A percentile compares a stretch with the other conserved stretches of the same genome.
These are phyloP conservation scores for Argentina silus DNA, from an alignment of 2,797 vertebrate species.

Conservation along the genomic window DNA sequence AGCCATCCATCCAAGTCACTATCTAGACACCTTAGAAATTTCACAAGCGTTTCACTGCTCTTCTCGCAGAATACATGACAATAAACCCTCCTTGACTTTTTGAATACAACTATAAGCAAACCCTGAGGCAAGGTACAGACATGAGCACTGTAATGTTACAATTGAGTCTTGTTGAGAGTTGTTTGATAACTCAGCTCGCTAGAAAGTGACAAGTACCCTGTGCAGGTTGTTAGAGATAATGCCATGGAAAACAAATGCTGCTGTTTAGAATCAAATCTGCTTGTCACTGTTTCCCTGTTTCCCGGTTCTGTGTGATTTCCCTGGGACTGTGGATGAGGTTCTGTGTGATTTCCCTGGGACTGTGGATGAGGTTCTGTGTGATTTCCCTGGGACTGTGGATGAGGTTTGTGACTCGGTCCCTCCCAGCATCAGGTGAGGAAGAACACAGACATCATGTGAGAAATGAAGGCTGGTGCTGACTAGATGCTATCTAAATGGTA, in stretches of 20 bases:
- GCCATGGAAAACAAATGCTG: neutral
- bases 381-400: neutral
- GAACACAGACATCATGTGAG: neutral
- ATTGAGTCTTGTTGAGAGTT: neutral
- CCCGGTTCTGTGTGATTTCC: no score
- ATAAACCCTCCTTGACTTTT: no score
- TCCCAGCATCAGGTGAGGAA: neutral
- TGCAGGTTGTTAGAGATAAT: neutral
- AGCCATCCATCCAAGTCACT: neutral
- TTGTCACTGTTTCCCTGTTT: neutral
- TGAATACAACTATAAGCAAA: no score
- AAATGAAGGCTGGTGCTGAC: neutral
- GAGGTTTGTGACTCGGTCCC: neutral
- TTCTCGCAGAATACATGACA: no score
- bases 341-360: no score
- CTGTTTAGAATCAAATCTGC: neutral
- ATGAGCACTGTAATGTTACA: neutral
- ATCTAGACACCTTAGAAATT: neutral
- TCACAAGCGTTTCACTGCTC: no score
- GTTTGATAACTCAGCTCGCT: neutral
- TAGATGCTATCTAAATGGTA: neutral
- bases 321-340: no score
- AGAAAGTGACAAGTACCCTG: neutral
- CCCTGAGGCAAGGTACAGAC: no score
- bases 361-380: neutral